Percentiles rank a stretch among this genome's conserved stretches.
phyloP scores from a whole-genome alignment of 1,140 invertebrate species.

The Eupristina koningsbergeri region DNA sequence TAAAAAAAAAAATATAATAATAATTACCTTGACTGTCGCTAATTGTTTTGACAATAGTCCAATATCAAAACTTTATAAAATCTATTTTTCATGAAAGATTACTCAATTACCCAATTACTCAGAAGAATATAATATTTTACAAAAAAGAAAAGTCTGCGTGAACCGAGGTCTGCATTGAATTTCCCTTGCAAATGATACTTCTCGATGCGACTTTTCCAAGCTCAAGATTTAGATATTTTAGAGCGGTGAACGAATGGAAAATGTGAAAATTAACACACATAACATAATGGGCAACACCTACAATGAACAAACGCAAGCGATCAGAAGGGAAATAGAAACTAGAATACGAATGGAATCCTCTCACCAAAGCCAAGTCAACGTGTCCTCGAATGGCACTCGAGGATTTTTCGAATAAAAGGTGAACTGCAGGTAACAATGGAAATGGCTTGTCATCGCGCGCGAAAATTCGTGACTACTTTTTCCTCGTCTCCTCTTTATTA shows the following conservation, averaged over 20 bases:
- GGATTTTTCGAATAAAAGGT: constrained; percentile 42
- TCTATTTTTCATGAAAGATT: no score
- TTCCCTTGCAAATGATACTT: no score
- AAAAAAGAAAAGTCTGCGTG: no score
- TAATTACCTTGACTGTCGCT: no score
- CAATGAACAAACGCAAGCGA: no score
- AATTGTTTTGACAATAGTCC: no score
- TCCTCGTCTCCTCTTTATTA: constrained; percentile 17
- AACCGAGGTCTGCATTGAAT: no score
- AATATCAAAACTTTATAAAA: no score
- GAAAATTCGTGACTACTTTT: constrained; percentile 44
- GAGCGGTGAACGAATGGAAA: constrained; percentile 12
- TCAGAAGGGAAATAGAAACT: no score
- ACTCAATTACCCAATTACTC: no score
- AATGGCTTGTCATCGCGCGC: constrained; percentile 42
- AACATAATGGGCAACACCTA: not conserved
- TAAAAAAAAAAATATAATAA: no score
- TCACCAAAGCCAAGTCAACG: constrained; percentile 23
- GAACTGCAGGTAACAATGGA: constrained; percentile 25
- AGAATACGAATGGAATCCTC: constrained; percentile 24
- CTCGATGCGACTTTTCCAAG: not conserved
- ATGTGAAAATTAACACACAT: constrained; percentile 24
- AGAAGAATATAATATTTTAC: no score
- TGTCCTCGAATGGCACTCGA: constrained; percentile 43
- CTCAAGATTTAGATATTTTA: constrained; percentile 24